A percentile compares a stretch with the other conserved stretches of the same genome.
These are phyloP conservation scores for Acanthurus lineatus DNA, from an alignment of 2,797 vertebrate species.

Conservation along the genomic window DNA sequence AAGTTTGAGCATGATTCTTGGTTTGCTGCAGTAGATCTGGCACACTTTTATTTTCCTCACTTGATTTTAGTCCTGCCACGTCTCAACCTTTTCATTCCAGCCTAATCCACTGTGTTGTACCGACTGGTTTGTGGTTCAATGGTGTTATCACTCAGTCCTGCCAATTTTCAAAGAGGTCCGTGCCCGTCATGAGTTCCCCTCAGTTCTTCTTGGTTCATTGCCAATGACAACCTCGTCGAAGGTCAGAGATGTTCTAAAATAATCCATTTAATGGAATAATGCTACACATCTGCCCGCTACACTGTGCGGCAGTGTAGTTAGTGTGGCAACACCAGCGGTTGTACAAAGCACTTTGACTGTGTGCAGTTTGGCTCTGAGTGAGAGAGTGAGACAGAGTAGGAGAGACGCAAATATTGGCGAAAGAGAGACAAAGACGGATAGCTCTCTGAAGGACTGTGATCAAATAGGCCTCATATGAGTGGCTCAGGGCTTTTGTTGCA, in stretches of 20 bases:
- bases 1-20: neutral
- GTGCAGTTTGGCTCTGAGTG: conserved; percentile 56
- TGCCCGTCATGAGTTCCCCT: conserved; percentile 53
- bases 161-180: conserved; percentile 55
- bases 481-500: conserved; percentile 73
- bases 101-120: conserved; percentile 37
- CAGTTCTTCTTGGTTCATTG: conserved; percentile 57
- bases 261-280: conserved; percentile 76
- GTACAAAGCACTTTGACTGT: conserved; percentile 60
- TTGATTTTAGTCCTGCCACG: conserved; percentile 23
- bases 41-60: conserved; percentile 13
- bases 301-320: conserved; percentile 45
- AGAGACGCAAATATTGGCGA: conserved; percentile 56
- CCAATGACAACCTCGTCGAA: conserved; percentile 60
- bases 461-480: conserved; percentile 75
- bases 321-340: conserved; percentile 59
- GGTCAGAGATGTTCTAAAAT: conserved; percentile 73
- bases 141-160: conserved; percentile 50
- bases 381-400: conserved; percentile 42
- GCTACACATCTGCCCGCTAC: conserved; percentile 53
- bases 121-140: conserved; percentile 45
- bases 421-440: conserved; percentile 63
- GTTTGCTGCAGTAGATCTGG: conserved; percentile 13
- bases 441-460: conserved; percentile 76
- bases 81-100: conserved; percentile 30